These are phyloP conservation scores for Tiliacea citrago DNA, from an alignment of 2,888 invertebrate species.

Conservation along the genomic window DNA sequence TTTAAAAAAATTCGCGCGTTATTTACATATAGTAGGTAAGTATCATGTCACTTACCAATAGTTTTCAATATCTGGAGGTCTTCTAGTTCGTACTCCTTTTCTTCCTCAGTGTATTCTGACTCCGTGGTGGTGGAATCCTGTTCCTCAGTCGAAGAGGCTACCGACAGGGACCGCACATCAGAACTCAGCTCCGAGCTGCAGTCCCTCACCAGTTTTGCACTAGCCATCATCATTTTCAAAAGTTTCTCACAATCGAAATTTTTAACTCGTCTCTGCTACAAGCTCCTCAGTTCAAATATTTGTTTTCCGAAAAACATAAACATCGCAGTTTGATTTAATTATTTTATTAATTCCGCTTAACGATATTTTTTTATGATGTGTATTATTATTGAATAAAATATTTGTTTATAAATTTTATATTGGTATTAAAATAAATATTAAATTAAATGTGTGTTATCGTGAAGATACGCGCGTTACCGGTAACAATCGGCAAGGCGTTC, in stretches of 20 bases:
- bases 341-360: conserved; percentile 17
- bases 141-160: conserved; percentile 90
- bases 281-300: conserved; percentile 67
- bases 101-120: conserved; percentile 90
- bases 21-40: background rate
- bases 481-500: conserved; percentile 73
- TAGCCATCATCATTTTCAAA: conserved; percentile 89
- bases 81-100: conserved; percentile 93
- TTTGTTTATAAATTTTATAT: conserved; percentile 15
- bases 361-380: conserved; percentile 6
- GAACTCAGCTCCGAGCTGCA: conserved; percentile 89
- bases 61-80: conserved; percentile 97
- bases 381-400: conserved; percentile 27
- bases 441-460: conserved; percentile 70
- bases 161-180: conserved; percentile 87
- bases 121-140: conserved; percentile 90
- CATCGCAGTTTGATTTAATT: conserved; percentile 48
- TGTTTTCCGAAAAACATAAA: conserved; percentile 56
- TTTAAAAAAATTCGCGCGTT: background rate
- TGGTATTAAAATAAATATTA: conserved; percentile 29
- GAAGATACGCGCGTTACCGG: conserved; percentile 74
- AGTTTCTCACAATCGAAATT: conserved; percentile 56
- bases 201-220: conserved; percentile 89
- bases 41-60: conserved; percentile 93
- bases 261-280: conserved; percentile 27